These are phyloP conservation scores for Drosophila engyochracea DNA, from an alignment of 2,888 invertebrate genomes.

Conservation along the genomic window DNA sequence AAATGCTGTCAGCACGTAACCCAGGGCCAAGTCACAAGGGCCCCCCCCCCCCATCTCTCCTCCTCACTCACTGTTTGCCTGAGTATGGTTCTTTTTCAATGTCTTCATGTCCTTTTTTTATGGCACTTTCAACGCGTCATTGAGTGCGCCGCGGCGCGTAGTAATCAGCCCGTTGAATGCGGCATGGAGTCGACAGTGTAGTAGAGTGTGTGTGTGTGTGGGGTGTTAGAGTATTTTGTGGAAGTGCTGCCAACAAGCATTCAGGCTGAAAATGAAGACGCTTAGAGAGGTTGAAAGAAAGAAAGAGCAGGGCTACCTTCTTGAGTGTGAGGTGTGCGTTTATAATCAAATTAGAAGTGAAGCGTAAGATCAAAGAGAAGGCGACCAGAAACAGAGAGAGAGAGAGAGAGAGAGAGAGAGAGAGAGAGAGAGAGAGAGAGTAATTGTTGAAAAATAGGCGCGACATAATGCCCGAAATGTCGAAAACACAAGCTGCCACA, in stretches of 20 bases:
- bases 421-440: conserved; percentile 10
- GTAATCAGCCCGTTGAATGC: conserved; percentile 61
- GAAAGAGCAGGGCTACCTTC: conserved; percentile 13
- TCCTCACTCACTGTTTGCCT: not conserved
- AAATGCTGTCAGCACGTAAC: conserved; percentile 79
- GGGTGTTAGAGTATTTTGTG: conserved; percentile 14
- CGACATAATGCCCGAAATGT: conserved; percentile 80
- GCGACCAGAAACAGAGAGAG: conserved; percentile 15
- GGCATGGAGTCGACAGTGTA: conserved; percentile 18
- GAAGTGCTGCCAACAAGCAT: conserved; percentile 59
- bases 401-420: not conserved
- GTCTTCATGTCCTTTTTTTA: conserved; percentile 78
- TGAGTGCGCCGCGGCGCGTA: conserved; percentile 79
- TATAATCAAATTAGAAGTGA: conserved; percentile 82
- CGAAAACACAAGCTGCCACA: conserved; percentile 76
- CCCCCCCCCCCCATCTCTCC: not conserved
- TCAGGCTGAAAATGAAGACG: conserved; percentile 76
- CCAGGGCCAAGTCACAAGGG: conserved; percentile 45
- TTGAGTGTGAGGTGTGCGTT: conserved; percentile 68
- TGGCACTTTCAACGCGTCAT: conserved; percentile 82
- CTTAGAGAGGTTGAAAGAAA: conserved; percentile 32
- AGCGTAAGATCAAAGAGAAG: conserved; percentile 76
- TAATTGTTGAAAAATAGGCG: conserved; percentile 67
- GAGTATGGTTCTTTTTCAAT: conserved; percentile 22
- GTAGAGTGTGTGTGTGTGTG: conserved; percentile 2